Base-by-base conservation (phyloP, 2,797 vertebrate genomes). In the Gallinago stenura region DNA sequence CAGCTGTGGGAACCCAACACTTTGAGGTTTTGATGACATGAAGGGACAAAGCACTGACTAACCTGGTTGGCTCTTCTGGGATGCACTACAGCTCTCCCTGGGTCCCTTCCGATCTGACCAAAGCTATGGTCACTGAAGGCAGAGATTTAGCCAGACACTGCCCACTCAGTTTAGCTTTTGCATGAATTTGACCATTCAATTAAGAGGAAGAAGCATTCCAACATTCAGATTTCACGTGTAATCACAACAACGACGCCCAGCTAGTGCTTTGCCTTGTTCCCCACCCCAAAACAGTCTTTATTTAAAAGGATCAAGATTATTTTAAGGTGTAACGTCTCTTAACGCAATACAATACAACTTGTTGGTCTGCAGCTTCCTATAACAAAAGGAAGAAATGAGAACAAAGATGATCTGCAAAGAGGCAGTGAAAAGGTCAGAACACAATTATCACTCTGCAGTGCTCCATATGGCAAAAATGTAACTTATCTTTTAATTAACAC, bases 401-500 rank as follows among this genome's bases (percentile, higher is more conserved):
- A 76, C 0, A 2, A 28, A 78, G 68, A 45, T 94, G 61, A 62
- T 89, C 7, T 68, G 77, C 65, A 72, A 46, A 65, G 65, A 28
- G 50, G 46, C 43, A 24, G 31, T 65, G 82, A 54, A 77, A 84
- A 87, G 91, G 93, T 96, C 88, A 95, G 91, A 64, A 75, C 70
- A 82, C 83, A 87, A 85, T 83, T 92, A 91, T 51, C 53, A 45
- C 37, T 88, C 66, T 45, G 83, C 56, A 20, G 37, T 82, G 80
- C 62, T 94, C 60, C 54, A 60, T 46, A 37, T 80, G 76, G 71
- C 70, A 87, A 66, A 64, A 89, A 71, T 64, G 17, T 14, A 88
- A 88, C 54, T 87, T 75, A 83, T 85, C 94, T 95, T 77, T 83
- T 91, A 92, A 91, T 91, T 90, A 94, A 84, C 2, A 4, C 53